Evolutionary conservation across 1,140 invertebrate genomes (phyloP).

Genomic region (Zaprionus vittiger): DNA sequence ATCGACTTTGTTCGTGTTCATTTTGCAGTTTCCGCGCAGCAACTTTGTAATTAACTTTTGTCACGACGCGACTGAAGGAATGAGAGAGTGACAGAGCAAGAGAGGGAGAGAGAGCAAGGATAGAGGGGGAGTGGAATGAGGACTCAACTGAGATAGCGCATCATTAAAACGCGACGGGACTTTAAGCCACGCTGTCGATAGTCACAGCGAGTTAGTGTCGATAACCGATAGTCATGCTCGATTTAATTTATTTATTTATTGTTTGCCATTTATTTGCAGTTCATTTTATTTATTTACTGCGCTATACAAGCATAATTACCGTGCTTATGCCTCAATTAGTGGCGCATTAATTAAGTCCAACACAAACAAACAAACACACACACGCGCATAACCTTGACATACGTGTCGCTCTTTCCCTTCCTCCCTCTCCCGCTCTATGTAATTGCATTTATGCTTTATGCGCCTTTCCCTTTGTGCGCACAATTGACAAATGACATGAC

Average conservation of each 20-base stretch:
- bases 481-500: constrained; percentile 54
- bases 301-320: constrained; percentile 32
- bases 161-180: constrained; percentile 26
- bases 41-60: constrained; percentile 83
- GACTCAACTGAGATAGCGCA: not conserved
- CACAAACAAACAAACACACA: constrained; percentile 13
- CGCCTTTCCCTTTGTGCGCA: constrained; percentile 17
- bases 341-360: constrained; percentile 48
- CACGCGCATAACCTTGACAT: constrained; percentile 32
- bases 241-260: constrained; percentile 10
- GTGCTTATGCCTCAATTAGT: constrained; percentile 55
- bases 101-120: not conserved
- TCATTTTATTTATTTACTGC: constrained; percentile 23
- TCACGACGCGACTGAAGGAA: constrained; percentile 59
- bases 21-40: constrained; percentile 73
- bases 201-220: not conserved
- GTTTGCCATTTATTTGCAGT: constrained; percentile 3
- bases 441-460: constrained; percentile 54
- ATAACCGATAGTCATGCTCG: not conserved
- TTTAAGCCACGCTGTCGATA: not conserved
- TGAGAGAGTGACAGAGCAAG: not conserved
- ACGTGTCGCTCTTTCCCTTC: not conserved
- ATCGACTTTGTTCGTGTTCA: constrained; percentile 64
- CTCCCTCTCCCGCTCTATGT: not conserved
- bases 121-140: not conserved